Evolutionary conservation across 2,888 invertebrate species (phyloP).

Genomic region (Mycalesis mineus): DNA sequence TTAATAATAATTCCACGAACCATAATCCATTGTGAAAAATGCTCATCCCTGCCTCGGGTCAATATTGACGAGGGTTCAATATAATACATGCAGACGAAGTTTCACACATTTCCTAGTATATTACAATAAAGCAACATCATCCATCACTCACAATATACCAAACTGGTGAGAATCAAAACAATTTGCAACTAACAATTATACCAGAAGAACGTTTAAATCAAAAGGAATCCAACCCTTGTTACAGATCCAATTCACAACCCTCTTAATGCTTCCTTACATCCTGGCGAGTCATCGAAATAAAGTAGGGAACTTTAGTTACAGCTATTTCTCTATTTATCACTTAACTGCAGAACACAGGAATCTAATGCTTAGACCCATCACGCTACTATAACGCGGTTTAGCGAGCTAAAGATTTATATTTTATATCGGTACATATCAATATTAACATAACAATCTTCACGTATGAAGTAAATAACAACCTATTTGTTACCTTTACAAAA

Average conservation of each 20-base stretch:
- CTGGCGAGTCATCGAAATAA: constrained; percentile 8
- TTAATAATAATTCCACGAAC: not conserved
- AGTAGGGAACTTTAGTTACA: not conserved
- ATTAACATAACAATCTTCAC: no score
- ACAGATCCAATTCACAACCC: constrained; percentile 11
- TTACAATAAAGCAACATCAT: constrained; percentile 13
- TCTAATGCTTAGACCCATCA: no score
- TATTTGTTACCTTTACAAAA: no score
- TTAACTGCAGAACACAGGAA: no score
- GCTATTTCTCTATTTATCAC: not conserved
- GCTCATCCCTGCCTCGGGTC: not conserved
- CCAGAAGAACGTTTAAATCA: constrained; percentile 7
- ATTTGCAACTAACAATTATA: constrained; percentile 8
- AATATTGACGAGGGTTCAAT: constrained; percentile 9
- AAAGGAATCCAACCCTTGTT: constrained; percentile 8
- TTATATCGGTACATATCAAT: no score
- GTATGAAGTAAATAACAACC: no score
- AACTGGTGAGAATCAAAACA: constrained; percentile 11
- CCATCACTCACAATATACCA: constrained; percentile 9
- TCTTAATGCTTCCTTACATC: constrained; percentile 13
- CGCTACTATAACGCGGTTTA: no score
- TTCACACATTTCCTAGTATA: constrained; percentile 4
- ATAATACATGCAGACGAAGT: constrained; percentile 2
- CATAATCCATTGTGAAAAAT: constrained; percentile 1
- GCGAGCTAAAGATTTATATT: no score